These are phyloP conservation scores for Beris morrisii DNA, from an alignment of 2,888 invertebrate genomes.

Conservation along the genomic window DNA sequence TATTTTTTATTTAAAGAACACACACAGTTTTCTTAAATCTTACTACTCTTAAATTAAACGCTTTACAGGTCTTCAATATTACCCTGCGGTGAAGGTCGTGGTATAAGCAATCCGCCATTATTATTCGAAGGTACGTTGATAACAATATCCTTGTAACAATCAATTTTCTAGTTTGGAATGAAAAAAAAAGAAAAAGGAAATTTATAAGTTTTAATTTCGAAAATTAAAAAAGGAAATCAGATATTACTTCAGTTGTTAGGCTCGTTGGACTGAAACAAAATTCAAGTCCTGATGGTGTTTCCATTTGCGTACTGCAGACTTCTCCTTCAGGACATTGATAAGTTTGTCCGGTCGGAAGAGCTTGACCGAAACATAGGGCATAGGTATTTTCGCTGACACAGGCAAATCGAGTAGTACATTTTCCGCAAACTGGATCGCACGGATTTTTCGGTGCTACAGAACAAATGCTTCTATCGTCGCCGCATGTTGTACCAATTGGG, in stretches of 20 bases:
- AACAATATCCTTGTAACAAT: slow-evolving; percentile 23
- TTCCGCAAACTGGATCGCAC: slow-evolving; percentile 21
- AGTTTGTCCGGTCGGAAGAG: slow-evolving; percentile 8
- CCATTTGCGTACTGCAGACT: slow-evolving; percentile 13
- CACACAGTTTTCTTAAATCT: no score
- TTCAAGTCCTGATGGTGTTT: neutral
- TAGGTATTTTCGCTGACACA: slow-evolving; percentile 23
- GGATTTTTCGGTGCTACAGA: neutral
- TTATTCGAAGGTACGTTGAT: neutral
- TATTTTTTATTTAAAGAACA: no score
- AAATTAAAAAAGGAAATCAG: no score
- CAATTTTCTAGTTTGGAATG: slow-evolving; percentile 7
- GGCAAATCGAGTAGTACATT: slow-evolving; percentile 19
- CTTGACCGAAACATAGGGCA: slow-evolving; percentile 21
- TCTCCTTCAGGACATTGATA: slow-evolving; percentile 2
- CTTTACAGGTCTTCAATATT: no score
- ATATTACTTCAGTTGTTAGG: neutral
- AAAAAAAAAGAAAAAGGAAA: no score
- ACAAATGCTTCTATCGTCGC: slow-evolving; percentile 9
- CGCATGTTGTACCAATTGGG: slow-evolving; percentile 2
- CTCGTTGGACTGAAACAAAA: neutral
- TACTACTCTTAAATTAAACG: no score
- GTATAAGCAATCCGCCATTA: slow-evolving; percentile 4
- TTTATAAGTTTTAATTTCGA: no score
- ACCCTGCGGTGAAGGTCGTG: neutral